A percentile compares a stretch with the other conserved stretches of the same genome.
Conservation (phyloP, 2,888 invertebrate species). For the Acholoe squamosa region DNA sequence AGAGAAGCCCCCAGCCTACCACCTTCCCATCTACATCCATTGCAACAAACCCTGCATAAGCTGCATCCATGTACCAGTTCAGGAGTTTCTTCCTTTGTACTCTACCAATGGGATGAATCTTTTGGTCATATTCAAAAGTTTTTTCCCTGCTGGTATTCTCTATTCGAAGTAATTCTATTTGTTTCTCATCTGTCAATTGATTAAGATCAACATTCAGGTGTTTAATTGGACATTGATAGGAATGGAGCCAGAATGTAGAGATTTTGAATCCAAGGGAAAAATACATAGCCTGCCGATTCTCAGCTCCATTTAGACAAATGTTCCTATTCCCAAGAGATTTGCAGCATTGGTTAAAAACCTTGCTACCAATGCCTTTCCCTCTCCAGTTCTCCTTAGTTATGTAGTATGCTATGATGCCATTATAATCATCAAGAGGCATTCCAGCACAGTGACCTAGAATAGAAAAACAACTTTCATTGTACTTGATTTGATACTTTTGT, state of each 20-base stretch:
- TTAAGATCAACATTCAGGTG: background rate
- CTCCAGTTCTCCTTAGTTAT: background rate
- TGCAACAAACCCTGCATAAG: background rate
- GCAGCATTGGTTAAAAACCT: background rate
- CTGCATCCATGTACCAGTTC: background rate
- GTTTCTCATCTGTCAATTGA: background rate
- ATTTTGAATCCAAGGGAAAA: background rate
- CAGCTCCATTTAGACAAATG: background rate
- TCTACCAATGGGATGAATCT: background rate
- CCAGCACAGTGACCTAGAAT: background rate
- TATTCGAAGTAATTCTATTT: background rate
- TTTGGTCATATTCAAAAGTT: background rate
- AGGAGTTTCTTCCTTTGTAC: background rate
- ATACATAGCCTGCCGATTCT: background rate
- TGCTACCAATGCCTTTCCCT: background rate
- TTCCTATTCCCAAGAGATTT: background rate
- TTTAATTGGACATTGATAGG: background rate
- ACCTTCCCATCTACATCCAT: background rate
- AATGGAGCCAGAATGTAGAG: background rate
- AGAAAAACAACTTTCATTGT: background rate
- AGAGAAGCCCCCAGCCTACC: background rate
- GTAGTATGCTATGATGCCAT: constrained; percentile 18
- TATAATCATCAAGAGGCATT: background rate
- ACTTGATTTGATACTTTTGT: too few species aligned
- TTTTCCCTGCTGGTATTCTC: background rate